Evolutionary conservation across 2,797 vertebrate species (phyloP).

Genomic region (Sphenodon punctatus): DNA sequence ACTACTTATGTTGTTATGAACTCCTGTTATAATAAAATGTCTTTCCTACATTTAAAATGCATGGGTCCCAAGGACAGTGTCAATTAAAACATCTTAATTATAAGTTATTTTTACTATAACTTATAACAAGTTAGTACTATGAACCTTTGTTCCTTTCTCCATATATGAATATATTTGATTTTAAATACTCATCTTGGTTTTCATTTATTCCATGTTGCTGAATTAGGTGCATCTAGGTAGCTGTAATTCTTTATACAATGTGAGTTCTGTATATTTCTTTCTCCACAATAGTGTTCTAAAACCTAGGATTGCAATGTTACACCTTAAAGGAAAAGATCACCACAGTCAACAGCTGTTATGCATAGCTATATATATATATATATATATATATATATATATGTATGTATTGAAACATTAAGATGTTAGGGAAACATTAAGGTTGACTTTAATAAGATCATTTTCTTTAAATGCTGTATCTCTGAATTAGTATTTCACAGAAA

Average conservation of each 20-base stretch:
- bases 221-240: neutral
- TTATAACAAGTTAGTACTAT: constrained; percentile 44
- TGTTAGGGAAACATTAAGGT: no score
- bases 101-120: constrained; percentile 25
- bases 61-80: neutral
- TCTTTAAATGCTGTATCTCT: neutral
- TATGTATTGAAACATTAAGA: no score
- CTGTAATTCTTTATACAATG: neutral
- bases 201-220: constrained; percentile 26
- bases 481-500: neutral
- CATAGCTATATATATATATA: neutral
- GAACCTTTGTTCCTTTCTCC: constrained; percentile 32
- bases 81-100: constrained; percentile 12
- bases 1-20: no score
- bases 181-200: constrained; percentile 29
- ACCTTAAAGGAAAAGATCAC: neutral
- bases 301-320: neutral
- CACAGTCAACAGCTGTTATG: neutral
- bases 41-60: neutral
- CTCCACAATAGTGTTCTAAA: neutral
- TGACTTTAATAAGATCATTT: neutral
- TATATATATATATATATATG: no score
- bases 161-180: constrained; percentile 48
- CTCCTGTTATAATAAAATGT: neutral
- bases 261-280: neutral